Conservation (phyloP, 92 coral and sea anemone genomes). For the Bergia sp. region DNA sequence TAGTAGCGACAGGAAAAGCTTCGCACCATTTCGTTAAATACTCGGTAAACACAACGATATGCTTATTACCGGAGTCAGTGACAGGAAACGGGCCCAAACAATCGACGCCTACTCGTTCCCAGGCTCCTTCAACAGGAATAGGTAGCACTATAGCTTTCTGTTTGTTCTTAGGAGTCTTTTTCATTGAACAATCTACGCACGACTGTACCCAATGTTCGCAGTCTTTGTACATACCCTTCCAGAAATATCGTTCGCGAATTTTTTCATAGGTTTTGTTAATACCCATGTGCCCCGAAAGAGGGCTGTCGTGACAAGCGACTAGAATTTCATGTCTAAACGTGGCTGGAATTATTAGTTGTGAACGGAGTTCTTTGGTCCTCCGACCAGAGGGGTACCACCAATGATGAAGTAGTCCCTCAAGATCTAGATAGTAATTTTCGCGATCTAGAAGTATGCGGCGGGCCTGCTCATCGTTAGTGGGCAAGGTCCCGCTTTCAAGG, state of each 20-base stretch:
- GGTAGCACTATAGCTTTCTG: conserved; percentile 38
- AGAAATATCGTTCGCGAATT: conserved; percentile 56
- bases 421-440: conserved; percentile 20
- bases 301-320: conserved; percentile 43
- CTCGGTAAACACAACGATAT: conserved; percentile 66
- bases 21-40: conserved; percentile 59
- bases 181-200: conserved; percentile 62
- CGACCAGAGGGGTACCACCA: background rate
- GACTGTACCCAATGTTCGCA: conserved; percentile 64
- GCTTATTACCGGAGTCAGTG: conserved; percentile 57
- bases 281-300: conserved; percentile 45
- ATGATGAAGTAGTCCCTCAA: conserved; percentile 24
- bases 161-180: conserved; percentile 52
- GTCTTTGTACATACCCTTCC: conserved; percentile 63
- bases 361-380: background rate
- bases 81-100: conserved; percentile 69
- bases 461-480: conserved; percentile 24
- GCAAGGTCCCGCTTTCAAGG: conserved; percentile 46
- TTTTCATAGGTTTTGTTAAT: conserved; percentile 54
- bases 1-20: conserved; percentile 48
- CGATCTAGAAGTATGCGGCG: conserved; percentile 9
- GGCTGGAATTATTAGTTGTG: conserved; percentile 44
- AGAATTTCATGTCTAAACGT: conserved; percentile 40
- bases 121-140: conserved; percentile 58
- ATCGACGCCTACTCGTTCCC: conserved; percentile 60